Percentiles rank a stretch among this genome's conserved stretches.
phyloP scores from a whole-genome alignment of 2,113 vertebrate genomes.

The Gopherus evgoodei region DNA sequence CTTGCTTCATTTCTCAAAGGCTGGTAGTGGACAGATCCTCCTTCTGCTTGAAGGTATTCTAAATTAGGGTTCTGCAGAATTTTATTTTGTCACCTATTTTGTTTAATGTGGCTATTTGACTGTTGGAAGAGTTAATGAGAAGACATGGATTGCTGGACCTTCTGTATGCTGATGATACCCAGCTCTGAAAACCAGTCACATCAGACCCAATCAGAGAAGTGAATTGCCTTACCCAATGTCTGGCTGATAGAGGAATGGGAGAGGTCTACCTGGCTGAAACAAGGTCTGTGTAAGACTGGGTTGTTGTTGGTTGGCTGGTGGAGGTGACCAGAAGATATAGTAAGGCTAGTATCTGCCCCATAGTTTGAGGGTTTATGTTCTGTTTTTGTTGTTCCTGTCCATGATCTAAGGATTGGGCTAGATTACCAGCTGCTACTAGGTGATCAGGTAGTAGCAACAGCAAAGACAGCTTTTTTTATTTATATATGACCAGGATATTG shows the following conservation, averaged over 20 bases:
- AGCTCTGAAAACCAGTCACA: background rate
- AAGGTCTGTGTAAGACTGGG: background rate
- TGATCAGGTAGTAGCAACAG: background rate
- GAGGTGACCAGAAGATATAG: background rate
- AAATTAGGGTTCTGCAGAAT: slow-evolving; percentile 6
- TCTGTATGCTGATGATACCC: background rate
- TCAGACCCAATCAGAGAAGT: background rate
- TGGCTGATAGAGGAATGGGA: background rate
- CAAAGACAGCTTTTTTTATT: background rate
- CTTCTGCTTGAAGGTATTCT: slow-evolving; percentile 6
- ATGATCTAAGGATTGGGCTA: background rate
- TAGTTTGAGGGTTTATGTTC: background rate
- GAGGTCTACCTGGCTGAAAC: background rate
- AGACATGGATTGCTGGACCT: background rate
- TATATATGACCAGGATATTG: background rate
- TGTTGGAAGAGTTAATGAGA: background rate
- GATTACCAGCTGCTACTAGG: background rate
- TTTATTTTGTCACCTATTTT: background rate
- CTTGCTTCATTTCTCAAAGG: slow-evolving; percentile 43
- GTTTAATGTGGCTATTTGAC: background rate
- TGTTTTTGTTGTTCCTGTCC: background rate
- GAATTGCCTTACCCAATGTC: background rate
- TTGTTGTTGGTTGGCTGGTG: background rate
- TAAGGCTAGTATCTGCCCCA: background rate
- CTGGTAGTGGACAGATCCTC: slow-evolving; percentile 1